Evolutionary conservation across 2,888 invertebrate species (phyloP).

Genomic region (Amphipoea oculea): DNA sequence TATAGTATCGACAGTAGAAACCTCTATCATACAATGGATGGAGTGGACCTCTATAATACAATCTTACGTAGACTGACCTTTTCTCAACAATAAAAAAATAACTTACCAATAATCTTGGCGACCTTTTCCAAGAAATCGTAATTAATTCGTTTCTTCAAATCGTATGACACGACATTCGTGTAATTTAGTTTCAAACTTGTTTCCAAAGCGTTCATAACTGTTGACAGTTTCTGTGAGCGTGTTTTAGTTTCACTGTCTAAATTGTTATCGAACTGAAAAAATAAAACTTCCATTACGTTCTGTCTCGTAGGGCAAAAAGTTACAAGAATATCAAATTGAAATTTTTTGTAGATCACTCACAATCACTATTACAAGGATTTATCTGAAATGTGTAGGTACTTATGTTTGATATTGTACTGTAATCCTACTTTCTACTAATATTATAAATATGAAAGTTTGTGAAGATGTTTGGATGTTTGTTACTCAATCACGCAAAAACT

Average conservation of each 20-base stretch:
- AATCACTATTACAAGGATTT: not conserved
- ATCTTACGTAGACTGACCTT: not conserved
- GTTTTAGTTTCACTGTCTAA: conserved; percentile 32
- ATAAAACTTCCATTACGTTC: not conserved
- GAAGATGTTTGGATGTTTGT: too few species aligned
- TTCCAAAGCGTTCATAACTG: conserved; percentile 74
- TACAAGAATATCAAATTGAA: not conserved
- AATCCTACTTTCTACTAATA: not conserved
- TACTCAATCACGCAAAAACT: too few species aligned
- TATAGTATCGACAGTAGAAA: not conserved
- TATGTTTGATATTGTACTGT: not conserved
- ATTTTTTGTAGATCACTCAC: too few species aligned
- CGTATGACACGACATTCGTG: conserved; percentile 70
- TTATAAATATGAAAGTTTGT: too few species aligned
- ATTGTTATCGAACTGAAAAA: conserved; percentile 47
- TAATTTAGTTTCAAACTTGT: conserved; percentile 74
- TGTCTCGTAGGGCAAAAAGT: not conserved
- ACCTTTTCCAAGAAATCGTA: conserved; percentile 62
- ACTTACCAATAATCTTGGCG: conserved; percentile 67
- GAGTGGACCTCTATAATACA: not conserved
- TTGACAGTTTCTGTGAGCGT: conserved; percentile 67
- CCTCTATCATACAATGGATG: not conserved
- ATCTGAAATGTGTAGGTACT: too few species aligned
- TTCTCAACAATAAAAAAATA: not conserved
- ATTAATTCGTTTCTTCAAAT: conserved; percentile 65